A percentile compares a stretch with the other conserved stretches of the same genome.
These are phyloP conservation scores for Dufourea novaeangliae DNA, from an alignment of 1,140 invertebrate species.

Conservation along the genomic window DNA sequence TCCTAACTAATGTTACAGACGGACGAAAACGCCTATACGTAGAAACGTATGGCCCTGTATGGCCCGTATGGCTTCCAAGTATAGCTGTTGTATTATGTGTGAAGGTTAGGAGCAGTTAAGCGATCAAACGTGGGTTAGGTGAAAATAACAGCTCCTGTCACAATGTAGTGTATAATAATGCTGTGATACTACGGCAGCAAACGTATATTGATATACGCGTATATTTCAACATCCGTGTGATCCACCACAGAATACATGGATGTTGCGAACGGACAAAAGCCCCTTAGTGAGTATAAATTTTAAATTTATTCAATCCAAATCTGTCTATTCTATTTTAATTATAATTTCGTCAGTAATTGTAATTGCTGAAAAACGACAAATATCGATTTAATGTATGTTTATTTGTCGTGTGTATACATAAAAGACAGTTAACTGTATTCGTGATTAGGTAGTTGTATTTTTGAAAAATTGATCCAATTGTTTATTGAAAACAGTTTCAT, in stretches of 20 bases:
- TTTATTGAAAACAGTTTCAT: background rate
- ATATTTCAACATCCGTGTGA: slow-evolving; percentile 59
- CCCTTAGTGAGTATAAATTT: slow-evolving; percentile 71
- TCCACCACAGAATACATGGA: slow-evolving; percentile 73
- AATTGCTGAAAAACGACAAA: background rate
- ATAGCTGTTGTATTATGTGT: slow-evolving; percentile 31
- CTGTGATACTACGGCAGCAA: slow-evolving; percentile 34
- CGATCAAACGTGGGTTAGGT: slow-evolving; percentile 41
- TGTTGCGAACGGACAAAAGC: slow-evolving; percentile 74
- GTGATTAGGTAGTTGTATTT: background rate
- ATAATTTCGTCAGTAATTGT: background rate
- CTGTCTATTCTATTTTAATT: background rate
- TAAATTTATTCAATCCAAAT: slow-evolving; percentile 2
- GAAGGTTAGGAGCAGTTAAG: slow-evolving; percentile 44
- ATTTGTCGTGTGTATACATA: background rate
- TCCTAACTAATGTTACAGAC: background rate
- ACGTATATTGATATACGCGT: slow-evolving; percentile 31
- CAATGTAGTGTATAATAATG: slow-evolving; percentile 39
- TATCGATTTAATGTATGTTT: background rate
- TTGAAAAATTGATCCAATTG: background rate
- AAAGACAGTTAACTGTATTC: background rate
- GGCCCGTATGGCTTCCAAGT: slow-evolving; percentile 39
- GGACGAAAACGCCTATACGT: slow-evolving; percentile 41
- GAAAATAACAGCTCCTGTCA: slow-evolving; percentile 43
- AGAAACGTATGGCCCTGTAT: too few relatives aligned